These are phyloP conservation scores for Neuroscelio doddi DNA, from an alignment of 2,888 invertebrate species.

Conservation along the genomic window DNA sequence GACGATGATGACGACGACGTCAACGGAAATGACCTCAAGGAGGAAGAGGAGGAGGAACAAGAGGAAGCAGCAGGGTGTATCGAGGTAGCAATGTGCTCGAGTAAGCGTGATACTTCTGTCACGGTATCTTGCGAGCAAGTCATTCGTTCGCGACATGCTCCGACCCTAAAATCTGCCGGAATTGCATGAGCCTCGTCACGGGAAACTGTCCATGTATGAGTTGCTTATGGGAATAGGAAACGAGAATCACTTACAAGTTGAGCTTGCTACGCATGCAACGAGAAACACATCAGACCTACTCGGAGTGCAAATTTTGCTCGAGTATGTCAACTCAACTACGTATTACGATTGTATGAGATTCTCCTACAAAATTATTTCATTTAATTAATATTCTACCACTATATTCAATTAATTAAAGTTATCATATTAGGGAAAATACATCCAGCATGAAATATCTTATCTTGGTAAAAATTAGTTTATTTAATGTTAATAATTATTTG, in stretches of 20 bases:
- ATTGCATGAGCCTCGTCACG: slow-evolving; percentile 42
- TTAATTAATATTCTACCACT: not conserved
- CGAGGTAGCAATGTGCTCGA: slow-evolving; percentile 51
- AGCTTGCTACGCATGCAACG: slow-evolving; percentile 3
- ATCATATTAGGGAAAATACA: too few relatives aligned
- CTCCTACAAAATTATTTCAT: not conserved
- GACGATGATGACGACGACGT: slow-evolving; percentile 54
- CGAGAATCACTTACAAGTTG: slow-evolving; percentile 12
- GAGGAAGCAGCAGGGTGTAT: slow-evolving; percentile 48
- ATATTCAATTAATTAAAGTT: not conserved
- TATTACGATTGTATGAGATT: not conserved
- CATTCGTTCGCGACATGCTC: slow-evolving; percentile 42
- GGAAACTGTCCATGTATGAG: slow-evolving; percentile 42
- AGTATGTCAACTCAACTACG: slow-evolving; percentile 2
- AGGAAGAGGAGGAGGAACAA: slow-evolving; percentile 24
- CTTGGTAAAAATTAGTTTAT: too few relatives aligned
- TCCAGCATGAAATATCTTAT: too few relatives aligned
- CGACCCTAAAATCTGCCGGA: slow-evolving; percentile 37
- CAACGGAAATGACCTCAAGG: slow-evolving; percentile 39
- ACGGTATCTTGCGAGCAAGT: slow-evolving; percentile 51
- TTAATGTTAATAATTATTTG: too few relatives aligned
- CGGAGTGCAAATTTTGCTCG: slow-evolving; percentile 16
- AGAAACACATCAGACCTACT: slow-evolving; percentile 16
- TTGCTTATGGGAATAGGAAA: slow-evolving; percentile 38
- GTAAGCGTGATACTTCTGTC: slow-evolving; percentile 56